Percentiles rank a stretch among this genome's conserved stretches.
Evolutionary conservation across 1,140 invertebrate genomes (phyloP).

Genomic region (Monomorium pharaonis): DNA sequence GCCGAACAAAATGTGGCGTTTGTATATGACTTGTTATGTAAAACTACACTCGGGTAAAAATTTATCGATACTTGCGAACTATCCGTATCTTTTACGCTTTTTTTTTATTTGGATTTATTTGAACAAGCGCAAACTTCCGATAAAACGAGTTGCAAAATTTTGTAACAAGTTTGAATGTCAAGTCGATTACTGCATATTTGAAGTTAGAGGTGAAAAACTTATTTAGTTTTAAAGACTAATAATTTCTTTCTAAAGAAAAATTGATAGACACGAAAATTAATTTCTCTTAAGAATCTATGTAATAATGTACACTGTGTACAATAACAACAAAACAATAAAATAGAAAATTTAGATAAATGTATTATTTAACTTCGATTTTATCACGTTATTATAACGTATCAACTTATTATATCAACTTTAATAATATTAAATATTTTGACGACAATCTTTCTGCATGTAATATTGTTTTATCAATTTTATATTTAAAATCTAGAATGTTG

Average conservation of each 20-base stretch:
- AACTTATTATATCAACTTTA: not conserved
- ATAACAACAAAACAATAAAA: no score
- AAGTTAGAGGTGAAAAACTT: not conserved
- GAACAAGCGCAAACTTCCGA: not conserved
- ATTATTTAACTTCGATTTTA: not conserved
- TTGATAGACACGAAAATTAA: not conserved
- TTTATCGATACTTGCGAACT: not conserved
- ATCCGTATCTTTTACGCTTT: not conserved
- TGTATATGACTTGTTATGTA: not conserved
- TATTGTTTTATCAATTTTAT: not conserved
- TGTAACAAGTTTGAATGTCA: no score
- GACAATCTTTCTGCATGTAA: not conserved
- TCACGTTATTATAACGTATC: not conserved
- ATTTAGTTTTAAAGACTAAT: not conserved
- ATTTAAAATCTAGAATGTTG: not conserved
- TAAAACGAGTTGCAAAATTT: not conserved
- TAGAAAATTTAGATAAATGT: not conserved
- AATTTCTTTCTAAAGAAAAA: not conserved
- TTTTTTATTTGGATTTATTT: no score
- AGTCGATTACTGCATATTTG: not conserved
- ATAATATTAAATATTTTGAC: not conserved
- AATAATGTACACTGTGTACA: not conserved
- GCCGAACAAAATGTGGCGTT: conserved; percentile 2
- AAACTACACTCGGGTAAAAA: not conserved
- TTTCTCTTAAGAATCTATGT: not conserved